A percentile compares a stretch with the other conserved stretches of the same genome.
Conservation (phyloP, 2,797 vertebrate species). For the Alosa sapidissima region DNA sequence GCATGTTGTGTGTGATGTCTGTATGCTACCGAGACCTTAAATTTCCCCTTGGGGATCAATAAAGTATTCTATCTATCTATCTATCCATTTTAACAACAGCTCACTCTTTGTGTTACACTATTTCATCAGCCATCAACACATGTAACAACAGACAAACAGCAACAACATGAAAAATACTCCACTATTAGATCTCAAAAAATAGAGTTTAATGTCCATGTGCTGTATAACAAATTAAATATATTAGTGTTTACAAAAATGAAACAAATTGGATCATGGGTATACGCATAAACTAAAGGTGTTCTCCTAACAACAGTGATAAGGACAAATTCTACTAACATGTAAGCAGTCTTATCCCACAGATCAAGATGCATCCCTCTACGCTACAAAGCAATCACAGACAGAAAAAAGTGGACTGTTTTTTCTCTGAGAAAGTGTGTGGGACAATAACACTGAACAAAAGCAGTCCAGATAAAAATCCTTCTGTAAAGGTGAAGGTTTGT, state of each 20-base stretch:
- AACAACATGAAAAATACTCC: constrained; percentile 60
- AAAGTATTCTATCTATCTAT: too few species aligned
- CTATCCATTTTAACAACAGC: neutral
- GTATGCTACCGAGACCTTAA: too few species aligned
- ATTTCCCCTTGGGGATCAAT: too few species aligned
- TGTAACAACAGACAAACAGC: neutral
- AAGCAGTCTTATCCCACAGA: constrained; percentile 50
- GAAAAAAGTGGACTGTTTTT: constrained; percentile 44
- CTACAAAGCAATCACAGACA: constrained; percentile 50
- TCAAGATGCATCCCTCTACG: constrained; percentile 57
- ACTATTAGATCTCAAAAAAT: constrained; percentile 82
- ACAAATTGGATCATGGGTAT: constrained; percentile 78
- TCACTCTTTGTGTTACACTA: neutral
- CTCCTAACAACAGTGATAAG: constrained; percentile 64
- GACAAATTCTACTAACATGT: constrained; percentile 47
- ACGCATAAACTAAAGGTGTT: constrained; percentile 65
- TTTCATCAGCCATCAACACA: neutral
- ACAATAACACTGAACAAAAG: constrained; percentile 65
- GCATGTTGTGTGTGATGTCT: too few species aligned
- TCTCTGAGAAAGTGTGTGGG: constrained; percentile 47
- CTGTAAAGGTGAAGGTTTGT: constrained; percentile 6
- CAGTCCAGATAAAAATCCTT: constrained; percentile 45
- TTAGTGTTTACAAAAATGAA: constrained; percentile 89
- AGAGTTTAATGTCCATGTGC: constrained; percentile 92
- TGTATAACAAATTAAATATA: constrained; percentile 99